These are phyloP conservation scores for Leptinotarsa tumamoca DNA, from an alignment of 2,888 invertebrate genomes.

Conservation along the genomic window DNA sequence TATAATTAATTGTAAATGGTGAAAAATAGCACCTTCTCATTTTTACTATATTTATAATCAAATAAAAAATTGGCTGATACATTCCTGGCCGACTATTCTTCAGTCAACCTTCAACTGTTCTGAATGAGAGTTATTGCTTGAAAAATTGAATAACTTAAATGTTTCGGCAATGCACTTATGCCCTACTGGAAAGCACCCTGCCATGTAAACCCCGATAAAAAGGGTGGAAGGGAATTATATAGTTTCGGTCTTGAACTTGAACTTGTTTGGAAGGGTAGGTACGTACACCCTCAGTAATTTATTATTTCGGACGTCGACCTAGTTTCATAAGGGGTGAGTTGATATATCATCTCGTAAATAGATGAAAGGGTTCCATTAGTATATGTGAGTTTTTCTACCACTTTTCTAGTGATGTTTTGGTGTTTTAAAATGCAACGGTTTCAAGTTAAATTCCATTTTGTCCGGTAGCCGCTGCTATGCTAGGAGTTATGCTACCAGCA, in stretches of 20 bases:
- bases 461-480: neutral
- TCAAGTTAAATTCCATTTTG: neutral
- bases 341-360: conserved; percentile 23
- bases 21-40: no score
- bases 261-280: conserved; percentile 33
- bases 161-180: conserved; percentile 32
- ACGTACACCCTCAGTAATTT: conserved; percentile 34
- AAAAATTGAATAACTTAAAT: conserved; percentile 22
- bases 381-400: neutral
- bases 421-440: neutral
- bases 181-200: conserved; percentile 37
- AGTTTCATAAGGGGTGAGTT: conserved; percentile 33
- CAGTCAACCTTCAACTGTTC: neutral
- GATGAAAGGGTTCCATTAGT: conserved; percentile 26
- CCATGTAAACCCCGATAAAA: conserved; percentile 33
- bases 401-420: neutral
- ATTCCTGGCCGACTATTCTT: conserved; percentile 1
- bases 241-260: conserved; percentile 38
- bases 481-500: neutral
- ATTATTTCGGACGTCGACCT: conserved; percentile 36
- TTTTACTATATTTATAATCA: no score
- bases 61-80: no score
- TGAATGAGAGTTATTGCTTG: conserved; percentile 9
- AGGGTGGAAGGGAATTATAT: conserved; percentile 29
- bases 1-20: no score